Base-by-base conservation (phyloP, 2,113 vertebrate genomes). In the Sapajus apella region DNA sequence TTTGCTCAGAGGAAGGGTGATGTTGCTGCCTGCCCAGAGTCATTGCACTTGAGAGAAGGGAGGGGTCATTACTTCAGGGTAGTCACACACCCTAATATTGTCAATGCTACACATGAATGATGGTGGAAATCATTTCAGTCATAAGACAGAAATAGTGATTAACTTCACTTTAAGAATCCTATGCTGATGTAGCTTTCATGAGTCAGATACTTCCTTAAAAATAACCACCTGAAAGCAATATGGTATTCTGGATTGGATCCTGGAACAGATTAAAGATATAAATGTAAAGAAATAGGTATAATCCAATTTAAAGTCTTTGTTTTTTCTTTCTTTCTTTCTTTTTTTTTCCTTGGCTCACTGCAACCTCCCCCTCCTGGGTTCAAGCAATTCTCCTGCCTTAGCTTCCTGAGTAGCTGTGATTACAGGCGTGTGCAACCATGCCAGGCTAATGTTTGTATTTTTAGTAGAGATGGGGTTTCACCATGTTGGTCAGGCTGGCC, bases 141-240 rank as follows among this genome's bases (percentile, higher is more conserved):
- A 81, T 32, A 83, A 84, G 68, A 14, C 47, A 55, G 52, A 96
- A 85, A 86, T 86, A 90, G 37, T 86, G 73, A 82, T 79, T 40
- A 61, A 61, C 3, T 88, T 68, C 27, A 70, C 61, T 77, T 84
- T 56, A 83, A 95, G 55, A 21, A 40, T 25, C 40, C 25, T 75
- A 23, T 91, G 64, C 8, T 77, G 52, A 87, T 2, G 7, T 23
- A 43, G 32, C 77, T 94, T 87, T 91, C 35, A 81, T 72, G 79
- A 95, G 61, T 83, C 82, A 95, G 35, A 55, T 80, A 37, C 77
- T 86, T 88, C 43, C 27, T 91, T 76, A 83, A 94, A 85, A 95
- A 61, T 87, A 95, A 77, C 8, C 75, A 18, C 56, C 12, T 73
- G 32, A 95, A 87, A 70, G 23, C 61, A 75, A 13, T 6, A 5